These are phyloP conservation scores for Agonum fuliginosum DNA, from an alignment of 2,888 invertebrate genomes.

Conservation along the genomic window DNA sequence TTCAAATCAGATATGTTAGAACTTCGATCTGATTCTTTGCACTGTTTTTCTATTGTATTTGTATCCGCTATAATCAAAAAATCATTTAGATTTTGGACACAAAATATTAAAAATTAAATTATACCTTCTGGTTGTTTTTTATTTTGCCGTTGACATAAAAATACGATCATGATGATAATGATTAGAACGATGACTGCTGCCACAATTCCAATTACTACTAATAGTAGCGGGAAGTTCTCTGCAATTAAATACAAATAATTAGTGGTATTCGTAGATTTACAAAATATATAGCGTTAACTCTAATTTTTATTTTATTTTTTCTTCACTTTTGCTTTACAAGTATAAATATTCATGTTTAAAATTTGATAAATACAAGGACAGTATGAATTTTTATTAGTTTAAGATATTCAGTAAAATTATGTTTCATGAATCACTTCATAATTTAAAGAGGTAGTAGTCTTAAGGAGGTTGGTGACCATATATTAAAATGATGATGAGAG, in stretches of 20 bases:
- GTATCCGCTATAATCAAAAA: conserved; percentile 70
- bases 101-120: not conserved
- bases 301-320: too few species aligned
- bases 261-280: not conserved
- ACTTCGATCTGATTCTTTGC: conserved; percentile 89
- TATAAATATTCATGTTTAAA: too few species aligned
- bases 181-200: conserved; percentile 91
- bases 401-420: too few species aligned
- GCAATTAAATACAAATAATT: conserved; percentile 68
- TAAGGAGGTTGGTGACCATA: too few species aligned
- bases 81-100: not conserved
- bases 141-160: conserved; percentile 84
- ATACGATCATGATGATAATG: conserved; percentile 88
- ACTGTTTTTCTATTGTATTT: conserved; percentile 76
- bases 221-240: conserved; percentile 86
- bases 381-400: too few species aligned
- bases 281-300: too few species aligned
- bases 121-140: conserved; percentile 76
- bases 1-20: conserved; percentile 95
- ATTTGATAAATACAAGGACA: too few species aligned
- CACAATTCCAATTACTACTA: conserved; percentile 89
- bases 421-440: too few species aligned
- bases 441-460: too few species aligned
- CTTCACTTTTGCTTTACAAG: too few species aligned
- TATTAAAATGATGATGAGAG: too few species aligned